phyloP scores from a whole-genome alignment of 2,797 vertebrate genomes.

The Cygnus olor region DNA sequence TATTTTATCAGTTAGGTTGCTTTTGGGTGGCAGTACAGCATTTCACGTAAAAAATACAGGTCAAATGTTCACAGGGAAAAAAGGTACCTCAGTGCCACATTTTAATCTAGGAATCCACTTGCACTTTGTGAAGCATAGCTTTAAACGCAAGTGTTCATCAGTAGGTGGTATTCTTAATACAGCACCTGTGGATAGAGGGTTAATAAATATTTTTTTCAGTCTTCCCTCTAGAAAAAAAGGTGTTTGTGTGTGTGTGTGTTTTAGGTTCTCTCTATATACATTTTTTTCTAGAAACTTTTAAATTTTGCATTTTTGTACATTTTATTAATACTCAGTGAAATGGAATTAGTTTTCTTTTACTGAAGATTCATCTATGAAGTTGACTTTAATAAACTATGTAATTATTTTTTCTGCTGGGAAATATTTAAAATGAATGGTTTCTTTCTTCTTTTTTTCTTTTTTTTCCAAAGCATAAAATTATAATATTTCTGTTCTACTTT shows the following conservation, averaged over 20 bases:
- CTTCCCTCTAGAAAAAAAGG: constrained; percentile 15
- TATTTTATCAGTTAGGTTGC: neutral
- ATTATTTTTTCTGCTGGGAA: constrained; percentile 51
- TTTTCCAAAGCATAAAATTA: neutral
- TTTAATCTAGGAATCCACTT: neutral
- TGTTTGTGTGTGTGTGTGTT: constrained; percentile 13
- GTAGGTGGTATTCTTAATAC: neutral
- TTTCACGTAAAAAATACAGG: neutral
- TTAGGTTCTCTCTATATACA: neutral
- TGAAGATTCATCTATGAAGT: constrained; percentile 40
- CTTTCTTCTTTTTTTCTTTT: neutral
- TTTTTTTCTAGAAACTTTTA: constrained; percentile 11
- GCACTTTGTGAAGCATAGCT: accelerated
- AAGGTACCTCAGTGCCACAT: accelerated
- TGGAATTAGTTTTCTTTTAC: constrained; percentile 39
- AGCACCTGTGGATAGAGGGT: neutral
- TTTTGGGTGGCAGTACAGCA: neutral
- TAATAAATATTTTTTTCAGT: neutral
- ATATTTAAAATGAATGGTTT: constrained; percentile 18
- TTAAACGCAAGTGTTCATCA: neutral
- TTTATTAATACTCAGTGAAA: constrained; percentile 35
- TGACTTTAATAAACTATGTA: constrained; percentile 32
- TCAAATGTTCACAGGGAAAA: accelerated
- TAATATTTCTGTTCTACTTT: constrained; percentile 42
- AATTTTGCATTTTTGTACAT: neutral